Conservation (phyloP, 2,888 invertebrate species). For the Adelognathus sp. region DNA sequence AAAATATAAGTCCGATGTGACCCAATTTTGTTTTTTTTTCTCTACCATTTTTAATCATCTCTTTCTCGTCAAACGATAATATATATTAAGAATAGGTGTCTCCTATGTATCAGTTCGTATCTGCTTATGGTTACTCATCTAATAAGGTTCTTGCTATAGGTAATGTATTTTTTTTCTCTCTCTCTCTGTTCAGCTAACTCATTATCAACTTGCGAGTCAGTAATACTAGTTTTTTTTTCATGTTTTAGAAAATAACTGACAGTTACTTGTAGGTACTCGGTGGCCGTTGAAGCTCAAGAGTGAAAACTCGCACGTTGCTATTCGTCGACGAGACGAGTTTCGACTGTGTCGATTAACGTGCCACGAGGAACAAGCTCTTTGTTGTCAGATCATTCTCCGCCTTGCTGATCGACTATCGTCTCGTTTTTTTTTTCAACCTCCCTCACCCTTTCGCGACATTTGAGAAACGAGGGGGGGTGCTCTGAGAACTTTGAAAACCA, state of each 20-base stretch:
- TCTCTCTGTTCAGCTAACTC: conserved; percentile 68
- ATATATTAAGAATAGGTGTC: conserved; percentile 75
- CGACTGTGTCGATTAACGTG: conserved; percentile 4
- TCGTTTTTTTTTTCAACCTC: conserved; percentile 52
- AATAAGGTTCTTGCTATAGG: conserved; percentile 76
- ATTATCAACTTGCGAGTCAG: conserved; percentile 71
- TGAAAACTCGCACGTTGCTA: conserved; percentile 5
- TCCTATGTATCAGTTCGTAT: conserved; percentile 76
- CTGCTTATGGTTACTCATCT: conserved; percentile 75
- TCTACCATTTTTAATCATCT: conserved; percentile 58
- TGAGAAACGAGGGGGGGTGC: conserved; percentile 72
- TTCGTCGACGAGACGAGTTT: background rate
- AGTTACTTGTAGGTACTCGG: conserved; percentile 64
- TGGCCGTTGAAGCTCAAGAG: conserved; percentile 39
- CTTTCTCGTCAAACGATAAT: conserved; percentile 73
- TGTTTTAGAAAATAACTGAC: conserved; percentile 77
- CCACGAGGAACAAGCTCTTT: conserved; percentile 63
- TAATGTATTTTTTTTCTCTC: conserved; percentile 70
- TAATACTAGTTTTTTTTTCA: conserved; percentile 71
- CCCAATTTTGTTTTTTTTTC: conserved; percentile 67
- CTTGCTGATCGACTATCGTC: conserved; percentile 66
- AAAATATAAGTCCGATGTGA: conserved; percentile 78
- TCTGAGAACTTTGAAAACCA: conserved; percentile 74
- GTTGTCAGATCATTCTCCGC: conserved; percentile 70
- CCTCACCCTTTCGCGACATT: conserved; percentile 66